These are phyloP conservation scores for Drosophila mimica DNA, from an alignment of 2,888 invertebrate species.

Conservation along the genomic window DNA sequence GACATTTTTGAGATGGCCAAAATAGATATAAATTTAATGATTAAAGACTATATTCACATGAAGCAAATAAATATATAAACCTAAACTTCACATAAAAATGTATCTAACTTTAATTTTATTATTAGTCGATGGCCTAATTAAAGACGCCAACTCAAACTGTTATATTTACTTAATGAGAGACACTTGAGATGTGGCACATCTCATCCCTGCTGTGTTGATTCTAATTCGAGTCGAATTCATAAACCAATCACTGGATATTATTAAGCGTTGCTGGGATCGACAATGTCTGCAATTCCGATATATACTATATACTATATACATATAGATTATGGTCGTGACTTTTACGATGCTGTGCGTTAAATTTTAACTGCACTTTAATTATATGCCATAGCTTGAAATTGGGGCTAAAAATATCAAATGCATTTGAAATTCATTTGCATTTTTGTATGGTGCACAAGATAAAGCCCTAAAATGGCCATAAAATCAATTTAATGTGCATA, in stretches of 20 bases:
- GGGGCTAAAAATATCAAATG: conserved; percentile 50
- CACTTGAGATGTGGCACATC: conserved; percentile 4
- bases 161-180: conserved; percentile 15
- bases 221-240: conserved; percentile 14
- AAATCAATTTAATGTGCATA: conserved; percentile 61
- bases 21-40: neutral
- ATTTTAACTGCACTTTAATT: conserved; percentile 65
- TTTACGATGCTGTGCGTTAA: conserved; percentile 58
- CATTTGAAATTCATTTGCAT: conserved; percentile 59
- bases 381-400: conserved; percentile 40
- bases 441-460: conserved; percentile 38
- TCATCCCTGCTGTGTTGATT: conserved; percentile 20
- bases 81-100: neutral
- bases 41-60: neutral
- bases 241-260: conserved; percentile 33
- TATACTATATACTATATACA: no score
- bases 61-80: neutral
- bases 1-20: neutral
- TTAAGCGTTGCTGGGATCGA: neutral
- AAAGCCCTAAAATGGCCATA: conserved; percentile 60
- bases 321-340: conserved; percentile 21
- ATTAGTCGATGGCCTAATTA: neutral
- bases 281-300: neutral
- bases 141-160: neutral
- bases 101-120: neutral